Conservation (phyloP, 2,797 vertebrate genomes). For the Heliangelus exortis region DNA sequence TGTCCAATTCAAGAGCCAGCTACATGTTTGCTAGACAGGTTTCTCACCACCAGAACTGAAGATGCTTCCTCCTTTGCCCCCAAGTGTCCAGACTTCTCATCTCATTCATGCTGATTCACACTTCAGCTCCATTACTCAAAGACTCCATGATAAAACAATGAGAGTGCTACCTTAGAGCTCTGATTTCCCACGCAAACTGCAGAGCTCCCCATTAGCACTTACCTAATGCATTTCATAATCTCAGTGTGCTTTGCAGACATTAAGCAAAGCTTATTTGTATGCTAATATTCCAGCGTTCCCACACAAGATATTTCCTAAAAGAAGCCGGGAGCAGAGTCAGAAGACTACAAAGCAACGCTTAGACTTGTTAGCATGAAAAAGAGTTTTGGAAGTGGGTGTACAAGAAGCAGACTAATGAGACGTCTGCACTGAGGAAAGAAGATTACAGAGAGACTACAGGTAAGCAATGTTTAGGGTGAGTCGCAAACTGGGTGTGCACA, state of each 20-base stretch:
- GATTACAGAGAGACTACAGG: conserved; percentile 56
- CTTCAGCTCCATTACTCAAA: conserved; percentile 2
- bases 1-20: neutral
- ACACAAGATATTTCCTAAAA: conserved; percentile 66
- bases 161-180: neutral
- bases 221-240: conserved; percentile 62
- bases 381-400: conserved; percentile 62
- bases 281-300: conserved; percentile 63
- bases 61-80: neutral
- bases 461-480: conserved; percentile 59
- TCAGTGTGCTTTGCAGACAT: conserved; percentile 50
- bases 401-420: conserved; percentile 68
- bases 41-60: conserved; percentile 15
- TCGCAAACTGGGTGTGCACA: conserved; percentile 58
- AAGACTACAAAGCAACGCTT: conserved; percentile 68
- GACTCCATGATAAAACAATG: neutral
- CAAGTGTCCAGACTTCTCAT: conserved; percentile 1
- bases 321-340: conserved; percentile 60
- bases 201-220: conserved; percentile 41
- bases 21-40: neutral
- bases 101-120: conserved; percentile 23
- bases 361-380: conserved; percentile 70
- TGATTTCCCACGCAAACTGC: conserved; percentile 54
- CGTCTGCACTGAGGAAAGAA: conserved; percentile 51
- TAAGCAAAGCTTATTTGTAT: conserved; percentile 66